phyloP scores from a whole-genome alignment of 1,140 invertebrate genomes.

The Cardiocondyla obscurior region DNA sequence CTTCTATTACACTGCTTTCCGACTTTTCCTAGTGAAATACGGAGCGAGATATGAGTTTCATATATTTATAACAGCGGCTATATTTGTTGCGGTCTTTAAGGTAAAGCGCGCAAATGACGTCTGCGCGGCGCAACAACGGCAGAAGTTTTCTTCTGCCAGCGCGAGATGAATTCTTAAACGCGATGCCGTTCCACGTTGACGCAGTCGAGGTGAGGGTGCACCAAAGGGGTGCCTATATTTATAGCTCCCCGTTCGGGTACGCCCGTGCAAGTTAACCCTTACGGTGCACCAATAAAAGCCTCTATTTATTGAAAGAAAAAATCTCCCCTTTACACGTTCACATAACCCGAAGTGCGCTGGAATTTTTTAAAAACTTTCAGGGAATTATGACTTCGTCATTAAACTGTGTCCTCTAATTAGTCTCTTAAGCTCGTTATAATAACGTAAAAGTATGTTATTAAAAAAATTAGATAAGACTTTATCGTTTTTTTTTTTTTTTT shows the following conservation, averaged over 20 bases:
- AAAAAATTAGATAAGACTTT: too few relatives aligned
- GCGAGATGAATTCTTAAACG: slow-evolving; percentile 54
- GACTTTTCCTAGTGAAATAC: neutral
- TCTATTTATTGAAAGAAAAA: slow-evolving; percentile 9
- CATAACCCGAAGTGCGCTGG: neutral
- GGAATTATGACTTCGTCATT: neutral
- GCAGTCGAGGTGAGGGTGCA: slow-evolving; percentile 20
- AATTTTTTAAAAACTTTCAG: neutral
- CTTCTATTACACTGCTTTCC: slow-evolving; percentile 17
- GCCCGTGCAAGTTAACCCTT: slow-evolving; percentile 29
- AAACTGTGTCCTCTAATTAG: neutral
- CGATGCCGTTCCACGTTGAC: slow-evolving; percentile 14
- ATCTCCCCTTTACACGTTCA: neutral
- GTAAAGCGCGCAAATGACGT: slow-evolving; percentile 51
- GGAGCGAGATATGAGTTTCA: slow-evolving; percentile 46
- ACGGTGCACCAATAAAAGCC: neutral
- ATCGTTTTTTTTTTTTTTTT: too few relatives aligned
- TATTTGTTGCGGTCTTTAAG: slow-evolving; percentile 56
- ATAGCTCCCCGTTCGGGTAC: slow-evolving; percentile 23
- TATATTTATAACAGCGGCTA: slow-evolving; percentile 53
- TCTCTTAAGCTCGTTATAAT: neutral
- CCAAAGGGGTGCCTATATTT: slow-evolving; percentile 50
- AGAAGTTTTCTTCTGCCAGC: slow-evolving; percentile 47
- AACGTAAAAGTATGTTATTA: neutral
- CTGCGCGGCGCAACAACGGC: slow-evolving; percentile 23